Conservation (phyloP, 2,113 vertebrate genomes). For the Esox niger region DNA sequence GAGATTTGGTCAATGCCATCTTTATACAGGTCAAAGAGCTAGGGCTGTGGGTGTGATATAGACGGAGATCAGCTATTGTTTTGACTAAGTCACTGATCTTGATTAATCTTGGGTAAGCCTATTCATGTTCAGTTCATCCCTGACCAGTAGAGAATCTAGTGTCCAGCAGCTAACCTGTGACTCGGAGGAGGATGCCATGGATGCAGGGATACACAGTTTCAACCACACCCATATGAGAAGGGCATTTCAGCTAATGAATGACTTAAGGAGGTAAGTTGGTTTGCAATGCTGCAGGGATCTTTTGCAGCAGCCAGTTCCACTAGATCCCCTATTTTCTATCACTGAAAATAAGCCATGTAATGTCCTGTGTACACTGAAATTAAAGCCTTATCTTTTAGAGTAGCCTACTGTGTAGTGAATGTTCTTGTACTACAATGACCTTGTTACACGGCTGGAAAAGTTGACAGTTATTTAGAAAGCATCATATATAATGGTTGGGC, state of each 20-base stretch:
- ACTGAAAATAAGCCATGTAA: no score
- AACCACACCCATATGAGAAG: constrained; percentile 91
- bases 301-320: background rate
- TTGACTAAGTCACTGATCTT: background rate
- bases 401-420: background rate
- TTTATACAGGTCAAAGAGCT: background rate
- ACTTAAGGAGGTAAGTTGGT: constrained; percentile 82
- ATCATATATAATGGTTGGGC: background rate
- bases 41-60: no score
- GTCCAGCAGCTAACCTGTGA: constrained; percentile 61
- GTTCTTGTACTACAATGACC: background rate
- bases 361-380: no score
- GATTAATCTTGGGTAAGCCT: background rate
- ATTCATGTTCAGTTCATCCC: constrained; percentile 13
- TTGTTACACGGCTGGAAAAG: background rate
- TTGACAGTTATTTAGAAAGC: background rate
- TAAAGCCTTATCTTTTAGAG: no score
- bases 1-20: background rate
- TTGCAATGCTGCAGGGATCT: no score
- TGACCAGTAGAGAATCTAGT: constrained; percentile 51
- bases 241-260: constrained; percentile 95
- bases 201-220: constrained; percentile 79
- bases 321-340: background rate
- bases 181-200: constrained; percentile 79
- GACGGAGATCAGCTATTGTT: no score